phyloP scores from a whole-genome alignment of 37 sponge, comb jelly and placozoan species.

The Haliclona indistincta region DNA sequence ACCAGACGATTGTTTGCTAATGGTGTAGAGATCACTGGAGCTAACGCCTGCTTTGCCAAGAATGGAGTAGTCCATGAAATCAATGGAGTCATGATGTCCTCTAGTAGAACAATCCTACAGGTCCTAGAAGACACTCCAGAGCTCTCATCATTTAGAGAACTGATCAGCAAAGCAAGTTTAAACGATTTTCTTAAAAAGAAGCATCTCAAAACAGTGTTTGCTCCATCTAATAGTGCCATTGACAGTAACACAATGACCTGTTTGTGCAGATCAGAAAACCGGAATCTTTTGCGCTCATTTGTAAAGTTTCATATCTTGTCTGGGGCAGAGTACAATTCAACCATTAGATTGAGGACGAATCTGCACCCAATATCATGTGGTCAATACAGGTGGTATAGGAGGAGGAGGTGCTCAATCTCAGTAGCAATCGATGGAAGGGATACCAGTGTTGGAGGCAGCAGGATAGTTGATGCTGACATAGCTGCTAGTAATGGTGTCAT shows the following conservation, averaged over 20 bases:
- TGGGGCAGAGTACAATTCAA: conserved; percentile 30
- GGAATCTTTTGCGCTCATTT: not conserved
- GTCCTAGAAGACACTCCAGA: not conserved
- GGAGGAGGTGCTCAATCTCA: not conserved
- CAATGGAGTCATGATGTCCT: not conserved
- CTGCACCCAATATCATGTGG: not conserved
- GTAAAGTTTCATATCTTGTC: conserved; percentile 17
- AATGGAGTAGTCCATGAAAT: not conserved
- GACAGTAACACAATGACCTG: not conserved
- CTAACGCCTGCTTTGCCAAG: not conserved
- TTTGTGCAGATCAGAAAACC: conserved; percentile 8
- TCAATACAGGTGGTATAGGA: not conserved
- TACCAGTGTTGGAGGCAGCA: not conserved
- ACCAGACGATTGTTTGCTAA: not conserved
- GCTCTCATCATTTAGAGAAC: not conserved
- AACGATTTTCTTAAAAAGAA: not conserved
- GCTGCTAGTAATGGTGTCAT: conserved; percentile 48
- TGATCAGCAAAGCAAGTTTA: not conserved
- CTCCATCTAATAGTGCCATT: conserved; percentile 41
- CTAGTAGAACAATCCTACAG: not conserved
- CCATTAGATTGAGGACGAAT: not conserved
- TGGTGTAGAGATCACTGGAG: not conserved
- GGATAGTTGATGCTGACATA: conserved; percentile 19
- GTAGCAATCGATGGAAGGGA: not conserved
- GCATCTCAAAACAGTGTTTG: conserved; percentile 32